These are phyloP conservation scores for Drosophila bipectinata DNA, from an alignment of 1,140 invertebrate genomes.

Conservation along the genomic window DNA sequence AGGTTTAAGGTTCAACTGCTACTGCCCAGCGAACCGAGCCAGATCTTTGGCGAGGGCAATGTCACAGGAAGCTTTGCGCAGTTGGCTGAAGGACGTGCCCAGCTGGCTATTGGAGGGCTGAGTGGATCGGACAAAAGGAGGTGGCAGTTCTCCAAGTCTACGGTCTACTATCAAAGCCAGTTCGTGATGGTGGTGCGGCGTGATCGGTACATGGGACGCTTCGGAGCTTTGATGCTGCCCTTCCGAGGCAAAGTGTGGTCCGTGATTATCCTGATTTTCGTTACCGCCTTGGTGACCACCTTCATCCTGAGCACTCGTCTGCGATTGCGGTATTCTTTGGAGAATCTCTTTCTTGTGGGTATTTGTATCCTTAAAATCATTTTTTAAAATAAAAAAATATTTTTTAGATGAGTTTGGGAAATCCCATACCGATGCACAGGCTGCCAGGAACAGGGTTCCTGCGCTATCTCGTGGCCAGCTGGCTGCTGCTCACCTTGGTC, in stretches of 20 bases:
- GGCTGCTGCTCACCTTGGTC: constrained; percentile 57
- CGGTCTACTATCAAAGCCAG: constrained; percentile 56
- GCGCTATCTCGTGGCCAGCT: constrained; percentile 51
- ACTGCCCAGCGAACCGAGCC: constrained; percentile 38
- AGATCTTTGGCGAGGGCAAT: constrained; percentile 45
- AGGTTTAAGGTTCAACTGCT: constrained; percentile 31
- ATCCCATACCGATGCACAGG: constrained; percentile 26
- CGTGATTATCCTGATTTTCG: constrained; percentile 7
- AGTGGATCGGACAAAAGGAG: constrained; percentile 58
- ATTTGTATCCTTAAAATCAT: too few species aligned
- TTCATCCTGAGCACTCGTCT: constrained; percentile 13
- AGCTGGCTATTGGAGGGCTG: constrained; percentile 57
- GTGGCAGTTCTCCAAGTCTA: constrained; percentile 43
- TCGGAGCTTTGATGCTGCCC: constrained; percentile 38
- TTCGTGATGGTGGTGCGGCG: constrained; percentile 59
- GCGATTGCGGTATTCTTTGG: constrained; percentile 24
- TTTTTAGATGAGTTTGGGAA: constrained; percentile 25
- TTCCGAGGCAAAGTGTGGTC: constrained; percentile 45
- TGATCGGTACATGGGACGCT: constrained; percentile 24
- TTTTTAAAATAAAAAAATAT: neutral
- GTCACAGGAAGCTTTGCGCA: constrained; percentile 58
- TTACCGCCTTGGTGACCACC: constrained; percentile 16
- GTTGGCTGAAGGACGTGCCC: constrained; percentile 27
- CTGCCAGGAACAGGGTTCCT: constrained; percentile 18
- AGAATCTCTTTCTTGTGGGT: constrained; percentile 24